Evolutionary conservation across 2,888 invertebrate species (phyloP).

Genomic region (Mycogona germanica): DNA sequence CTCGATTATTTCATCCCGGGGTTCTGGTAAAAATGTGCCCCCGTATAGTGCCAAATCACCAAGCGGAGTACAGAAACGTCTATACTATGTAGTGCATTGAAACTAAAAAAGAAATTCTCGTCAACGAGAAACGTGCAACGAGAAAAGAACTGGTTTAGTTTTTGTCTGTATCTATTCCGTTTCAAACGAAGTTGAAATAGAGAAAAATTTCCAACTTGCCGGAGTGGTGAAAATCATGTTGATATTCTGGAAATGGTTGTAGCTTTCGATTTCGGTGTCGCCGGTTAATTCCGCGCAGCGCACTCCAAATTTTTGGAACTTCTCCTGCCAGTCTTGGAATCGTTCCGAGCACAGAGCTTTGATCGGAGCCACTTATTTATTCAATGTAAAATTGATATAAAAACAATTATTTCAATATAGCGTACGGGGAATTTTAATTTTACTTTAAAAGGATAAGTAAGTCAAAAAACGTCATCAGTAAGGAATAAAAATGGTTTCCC

Average conservation of each 20-base stretch:
- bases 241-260: slow-evolving; percentile 29
- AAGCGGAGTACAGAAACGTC: too few species aligned
- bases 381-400: slow-evolving; percentile 12
- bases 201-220: background rate
- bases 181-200: background rate
- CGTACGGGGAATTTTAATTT: background rate
- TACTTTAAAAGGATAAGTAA: too few species aligned
- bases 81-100: too few species aligned
- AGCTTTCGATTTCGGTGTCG: slow-evolving; percentile 54
- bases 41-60: too few species aligned
- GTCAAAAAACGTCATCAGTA: background rate
- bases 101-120: too few species aligned
- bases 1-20: too few species aligned
- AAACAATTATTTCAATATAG: background rate
- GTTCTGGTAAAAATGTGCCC: too few species aligned
- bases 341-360: slow-evolving; percentile 65
- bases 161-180: background rate
- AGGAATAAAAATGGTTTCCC: background rate
- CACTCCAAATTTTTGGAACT: slow-evolving; percentile 49
- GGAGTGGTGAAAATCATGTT: slow-evolving; percentile 17
- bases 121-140: too few species aligned
- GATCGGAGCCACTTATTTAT: slow-evolving; percentile 57
- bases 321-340: slow-evolving; percentile 54
- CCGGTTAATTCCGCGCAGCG: slow-evolving; percentile 59
- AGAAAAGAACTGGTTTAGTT: too few species aligned